Conservation (phyloP, 2,888 invertebrate species). For the Aphidius colemani region DNA sequence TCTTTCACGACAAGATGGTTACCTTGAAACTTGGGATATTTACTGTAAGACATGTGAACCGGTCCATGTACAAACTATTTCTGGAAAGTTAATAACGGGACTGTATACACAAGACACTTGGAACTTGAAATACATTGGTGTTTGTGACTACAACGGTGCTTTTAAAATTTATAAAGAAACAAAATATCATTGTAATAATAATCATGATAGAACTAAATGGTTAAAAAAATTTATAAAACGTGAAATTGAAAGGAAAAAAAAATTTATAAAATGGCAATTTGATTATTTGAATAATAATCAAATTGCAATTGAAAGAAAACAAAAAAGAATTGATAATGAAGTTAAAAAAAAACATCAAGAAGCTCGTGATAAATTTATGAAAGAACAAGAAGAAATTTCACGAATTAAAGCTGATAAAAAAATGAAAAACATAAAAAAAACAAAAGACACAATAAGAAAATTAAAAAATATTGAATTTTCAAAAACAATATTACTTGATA, state of each 20-base stretch:
- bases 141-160: slow-evolving; percentile 70
- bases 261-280: slow-evolving; percentile 47
- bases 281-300: slow-evolving; percentile 44
- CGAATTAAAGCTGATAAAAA: slow-evolving; percentile 47
- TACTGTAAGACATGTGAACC: slow-evolving; percentile 70
- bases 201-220: slow-evolving; percentile 60
- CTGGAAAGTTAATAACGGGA: slow-evolving; percentile 55
- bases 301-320: slow-evolving; percentile 36
- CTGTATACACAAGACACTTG: slow-evolving; percentile 24
- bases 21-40: slow-evolving; percentile 81
- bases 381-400: slow-evolving; percentile 40
- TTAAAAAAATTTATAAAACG: slow-evolving; percentile 46
- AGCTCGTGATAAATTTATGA: slow-evolving; percentile 38
- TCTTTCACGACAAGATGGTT: slow-evolving; percentile 73
- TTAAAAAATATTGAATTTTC: slow-evolving; percentile 69
- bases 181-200: slow-evolving; percentile 14
- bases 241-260: slow-evolving; percentile 45
- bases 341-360: slow-evolving; percentile 67
- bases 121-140: slow-evolving; percentile 62
- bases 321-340: slow-evolving; percentile 40
- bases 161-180: slow-evolving; percentile 64
- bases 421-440: slow-evolving; percentile 32
- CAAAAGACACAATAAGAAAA: slow-evolving; percentile 64
- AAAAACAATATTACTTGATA: slow-evolving; percentile 66
- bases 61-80: slow-evolving; percentile 69